These are phyloP conservation scores for Orussus abietinus DNA, from an alignment of 1,140 invertebrate genomes.

Conservation along the genomic window DNA sequence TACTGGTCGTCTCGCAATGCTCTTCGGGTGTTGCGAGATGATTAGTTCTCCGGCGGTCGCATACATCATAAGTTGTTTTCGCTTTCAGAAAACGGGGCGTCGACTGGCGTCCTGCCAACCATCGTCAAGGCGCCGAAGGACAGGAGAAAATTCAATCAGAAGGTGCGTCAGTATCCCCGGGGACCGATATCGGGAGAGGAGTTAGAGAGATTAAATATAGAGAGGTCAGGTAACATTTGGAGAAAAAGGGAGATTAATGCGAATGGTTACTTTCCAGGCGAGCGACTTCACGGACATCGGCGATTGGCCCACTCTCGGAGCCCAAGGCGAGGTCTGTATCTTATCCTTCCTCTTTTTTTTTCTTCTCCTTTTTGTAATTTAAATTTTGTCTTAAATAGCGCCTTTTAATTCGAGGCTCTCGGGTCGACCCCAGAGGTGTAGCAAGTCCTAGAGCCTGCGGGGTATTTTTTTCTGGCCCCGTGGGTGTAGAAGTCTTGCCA, in stretches of 20 bases:
- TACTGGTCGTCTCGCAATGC: too few species aligned
- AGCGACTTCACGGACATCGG: conserved; percentile 69
- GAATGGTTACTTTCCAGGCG: conserved; percentile 61
- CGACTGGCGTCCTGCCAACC: conserved; percentile 39
- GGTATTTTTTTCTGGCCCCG: conserved; percentile 15
- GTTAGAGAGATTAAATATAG: too few species aligned
- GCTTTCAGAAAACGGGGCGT: conserved; percentile 47
- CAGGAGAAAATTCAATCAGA: conserved; percentile 60
- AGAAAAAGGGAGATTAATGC: too few species aligned
- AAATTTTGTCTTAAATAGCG: conserved; percentile 2
- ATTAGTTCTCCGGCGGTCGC: too few species aligned
- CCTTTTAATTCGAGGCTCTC: conserved; percentile 19
- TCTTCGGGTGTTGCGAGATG: too few species aligned
- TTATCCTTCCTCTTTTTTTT: conserved; percentile 2
- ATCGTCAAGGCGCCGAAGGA: conserved; percentile 59
- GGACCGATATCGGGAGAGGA: too few species aligned
- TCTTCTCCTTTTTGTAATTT: neutral
- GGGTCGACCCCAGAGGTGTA: conserved; percentile 3
- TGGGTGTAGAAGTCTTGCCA: conserved; percentile 46
- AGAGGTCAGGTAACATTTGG: too few species aligned
- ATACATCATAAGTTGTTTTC: too few species aligned
- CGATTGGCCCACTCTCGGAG: conserved; percentile 76
- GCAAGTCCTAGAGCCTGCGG: conserved; percentile 44
- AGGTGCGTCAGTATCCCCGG: too few species aligned
- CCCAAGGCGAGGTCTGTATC: conserved; percentile 49